Evolutionary conservation across 2,113 vertebrate species (phyloP), one percentile per base, ranked within the genome.

Genomic region (Malaclemys terrapin): DNA sequence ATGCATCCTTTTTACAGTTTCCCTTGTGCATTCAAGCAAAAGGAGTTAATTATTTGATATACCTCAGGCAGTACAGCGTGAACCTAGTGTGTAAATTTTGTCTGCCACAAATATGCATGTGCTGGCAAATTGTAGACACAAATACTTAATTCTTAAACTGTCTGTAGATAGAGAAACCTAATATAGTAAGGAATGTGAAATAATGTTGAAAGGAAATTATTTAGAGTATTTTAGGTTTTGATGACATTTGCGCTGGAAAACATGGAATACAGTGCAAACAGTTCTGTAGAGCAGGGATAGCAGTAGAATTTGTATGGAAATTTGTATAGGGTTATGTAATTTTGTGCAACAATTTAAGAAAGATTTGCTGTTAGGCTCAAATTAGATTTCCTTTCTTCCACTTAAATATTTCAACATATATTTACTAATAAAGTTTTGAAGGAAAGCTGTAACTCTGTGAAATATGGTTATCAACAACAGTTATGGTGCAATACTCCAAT

Each of bases 301-400:
- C 0, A 1, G 45, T 80, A 87, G 91, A 86, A 80, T 80, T 25
- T 62, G 4, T 2, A 59, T 22, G n/a, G 65, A 72, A 72, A 38
- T 22, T 42, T 88, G 47, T 49, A 20, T 65, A 13, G 35, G n/a
- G 31, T 93, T 98, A 56, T 93, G 69, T 20, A 0, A 2, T 90
- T 84, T 86, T 88, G 72, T 80, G 25, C 76, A 29, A 72, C 19
- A 82, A 31, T 35, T 52, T 22, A n/a, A 42, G 90, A 87, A 89
- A 90, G 24, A 88, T 91, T 94, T 96, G 42, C 19, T 54, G 1
- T 72, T 79, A 86, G 89, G 38, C 35, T 80, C n/a, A 88, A 52
- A 11, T 95, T 97, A 94, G 72, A 76, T 95, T 97, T 89, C 93
- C 81, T 95, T 89, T 96, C 25, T 90, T 80, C 79, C 45, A 69